Percentiles rank a stretch among this genome's conserved stretches.
Evolutionary conservation across 2,797 vertebrate genomes (phyloP).

Genomic region (Anguilla marmorata): DNA sequence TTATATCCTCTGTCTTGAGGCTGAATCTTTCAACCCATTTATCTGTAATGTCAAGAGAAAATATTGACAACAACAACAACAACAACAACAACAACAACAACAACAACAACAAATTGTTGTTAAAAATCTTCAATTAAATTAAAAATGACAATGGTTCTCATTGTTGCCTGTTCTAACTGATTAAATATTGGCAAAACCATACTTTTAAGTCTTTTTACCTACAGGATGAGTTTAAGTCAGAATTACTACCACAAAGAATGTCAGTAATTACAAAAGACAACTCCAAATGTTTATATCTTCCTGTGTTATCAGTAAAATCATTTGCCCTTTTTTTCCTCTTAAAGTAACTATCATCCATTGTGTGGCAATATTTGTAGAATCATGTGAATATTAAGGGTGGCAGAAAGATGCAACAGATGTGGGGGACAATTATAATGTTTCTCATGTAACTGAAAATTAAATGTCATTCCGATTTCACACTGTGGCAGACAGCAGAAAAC

Average conservation of each 20-base stretch:
- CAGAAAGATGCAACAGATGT: conserved; percentile 48
- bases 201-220: conserved; percentile 19
- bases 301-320: not conserved
- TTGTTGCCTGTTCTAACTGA: conserved; percentile 14
- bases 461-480: conserved; percentile 56
- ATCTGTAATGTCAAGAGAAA: too few relatives aligned
- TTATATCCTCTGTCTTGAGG: not conserved
- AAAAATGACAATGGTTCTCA: not conserved
- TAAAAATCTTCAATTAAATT: too few relatives aligned
- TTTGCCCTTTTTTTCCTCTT: conserved; percentile 14
- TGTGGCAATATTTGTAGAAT: conserved; percentile 42
- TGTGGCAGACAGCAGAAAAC: conserved; percentile 42
- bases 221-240: conserved; percentile 12
- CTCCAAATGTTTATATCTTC: not conserved
- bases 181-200: not conserved
- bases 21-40: too few relatives aligned
- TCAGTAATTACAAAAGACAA: conserved; percentile 17
- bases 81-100: too few relatives aligned
- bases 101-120: too few relatives aligned
- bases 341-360: conserved; percentile 34
- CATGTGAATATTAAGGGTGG: conserved; percentile 35
- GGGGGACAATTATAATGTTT: conserved; percentile 58
- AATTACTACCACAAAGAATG: conserved; percentile 2
- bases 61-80: too few relatives aligned
- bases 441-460: conserved; percentile 56